These are phyloP conservation scores for Tridacna crocea DNA, from an alignment of 2,888 invertebrate genomes.

Conservation along the genomic window DNA sequence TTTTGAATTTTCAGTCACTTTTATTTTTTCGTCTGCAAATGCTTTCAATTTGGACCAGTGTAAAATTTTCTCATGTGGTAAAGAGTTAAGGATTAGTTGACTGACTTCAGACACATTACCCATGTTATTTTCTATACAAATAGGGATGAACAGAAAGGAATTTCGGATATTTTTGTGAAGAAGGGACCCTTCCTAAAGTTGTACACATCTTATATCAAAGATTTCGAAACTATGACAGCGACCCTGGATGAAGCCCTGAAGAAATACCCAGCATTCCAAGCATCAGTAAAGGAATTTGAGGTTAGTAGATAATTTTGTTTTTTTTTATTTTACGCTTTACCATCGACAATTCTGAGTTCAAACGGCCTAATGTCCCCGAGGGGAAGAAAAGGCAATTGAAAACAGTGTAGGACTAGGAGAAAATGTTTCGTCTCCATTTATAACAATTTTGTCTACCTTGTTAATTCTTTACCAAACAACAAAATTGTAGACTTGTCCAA, in stretches of 20 bases:
- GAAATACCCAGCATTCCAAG: constrained; percentile 85
- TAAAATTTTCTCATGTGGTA: too few species aligned
- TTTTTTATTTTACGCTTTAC: neutral
- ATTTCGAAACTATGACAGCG: constrained; percentile 85
- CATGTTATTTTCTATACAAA: too few species aligned
- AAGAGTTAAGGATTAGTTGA: too few species aligned
- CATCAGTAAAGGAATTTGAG: constrained; percentile 86
- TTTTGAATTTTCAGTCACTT: too few species aligned
- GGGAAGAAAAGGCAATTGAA: neutral
- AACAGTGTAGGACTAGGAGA: neutral
- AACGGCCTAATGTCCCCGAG: neutral
- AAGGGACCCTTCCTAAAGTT: constrained; percentile 87
- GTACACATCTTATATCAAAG: constrained; percentile 86
- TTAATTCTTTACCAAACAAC: too few species aligned
- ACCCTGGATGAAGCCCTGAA: constrained; percentile 85
- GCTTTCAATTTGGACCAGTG: too few species aligned
- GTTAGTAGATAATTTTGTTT: constrained; percentile 57
- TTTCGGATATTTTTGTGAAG: constrained; percentile 87
- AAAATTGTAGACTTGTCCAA: too few species aligned
- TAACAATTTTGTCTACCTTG: neutral
- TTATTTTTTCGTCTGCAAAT: too few species aligned
- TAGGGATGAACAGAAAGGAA: constrained; percentile 83
- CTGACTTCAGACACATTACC: too few species aligned
- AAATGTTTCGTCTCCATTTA: neutral
- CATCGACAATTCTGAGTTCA: neutral